A percentile compares a stretch with the other conserved stretches of the same genome.
Conservation (phyloP, 2,113 vertebrate species). For the Willisornis vidua region DNA sequence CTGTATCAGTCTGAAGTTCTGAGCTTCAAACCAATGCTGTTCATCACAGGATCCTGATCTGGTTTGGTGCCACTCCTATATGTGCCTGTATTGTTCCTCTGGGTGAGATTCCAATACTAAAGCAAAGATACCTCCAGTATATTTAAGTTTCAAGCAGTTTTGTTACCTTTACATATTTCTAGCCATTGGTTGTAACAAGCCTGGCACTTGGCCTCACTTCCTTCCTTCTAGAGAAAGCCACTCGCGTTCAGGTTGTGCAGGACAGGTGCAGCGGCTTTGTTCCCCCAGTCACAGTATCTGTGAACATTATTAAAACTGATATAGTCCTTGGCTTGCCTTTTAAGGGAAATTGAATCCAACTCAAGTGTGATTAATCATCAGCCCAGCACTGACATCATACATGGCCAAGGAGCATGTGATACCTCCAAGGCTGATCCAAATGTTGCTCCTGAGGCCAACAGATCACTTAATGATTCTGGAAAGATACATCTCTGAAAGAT, state of each 20-base stretch:
- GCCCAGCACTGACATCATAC: background rate
- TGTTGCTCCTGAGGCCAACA: background rate
- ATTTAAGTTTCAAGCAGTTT: background rate
- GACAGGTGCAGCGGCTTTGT: background rate
- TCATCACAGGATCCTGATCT: background rate
- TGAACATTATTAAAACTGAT: background rate
- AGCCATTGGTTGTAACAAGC: background rate
- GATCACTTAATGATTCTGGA: background rate
- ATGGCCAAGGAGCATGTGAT: background rate
- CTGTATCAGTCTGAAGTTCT: background rate
- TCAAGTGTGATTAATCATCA: background rate
- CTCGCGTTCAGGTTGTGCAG: background rate
- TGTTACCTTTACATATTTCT: background rate
- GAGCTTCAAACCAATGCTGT: background rate
- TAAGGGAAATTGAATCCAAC: background rate
- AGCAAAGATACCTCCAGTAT: background rate
- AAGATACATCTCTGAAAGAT: background rate
- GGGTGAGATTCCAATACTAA: background rate
- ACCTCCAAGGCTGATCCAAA: background rate
- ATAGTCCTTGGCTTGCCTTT: constrained; percentile 2
- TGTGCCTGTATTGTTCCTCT: background rate
- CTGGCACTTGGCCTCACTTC: background rate
- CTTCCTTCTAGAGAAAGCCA: background rate
- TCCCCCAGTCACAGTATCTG: background rate
- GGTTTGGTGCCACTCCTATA: background rate